Conservation (phyloP, 2,113 vertebrate genomes). For the Perca flavescens region DNA sequence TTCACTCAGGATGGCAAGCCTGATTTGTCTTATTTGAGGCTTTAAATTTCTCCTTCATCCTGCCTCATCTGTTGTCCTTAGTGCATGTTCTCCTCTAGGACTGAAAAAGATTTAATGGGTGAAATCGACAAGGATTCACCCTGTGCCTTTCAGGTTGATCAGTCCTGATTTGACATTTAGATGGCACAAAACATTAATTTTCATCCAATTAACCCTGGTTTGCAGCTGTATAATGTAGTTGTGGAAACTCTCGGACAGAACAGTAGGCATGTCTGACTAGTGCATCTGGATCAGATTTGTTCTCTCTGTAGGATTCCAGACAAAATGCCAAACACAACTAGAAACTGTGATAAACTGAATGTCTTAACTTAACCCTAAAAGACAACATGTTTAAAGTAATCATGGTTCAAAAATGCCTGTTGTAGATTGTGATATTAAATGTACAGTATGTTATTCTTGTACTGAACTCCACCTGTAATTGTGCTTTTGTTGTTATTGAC, state of each 20-base stretch:
- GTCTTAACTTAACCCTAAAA: neutral
- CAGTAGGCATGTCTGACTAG: constrained; percentile 21
- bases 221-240: constrained; percentile 2
- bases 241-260: neutral
- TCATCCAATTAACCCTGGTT: neutral
- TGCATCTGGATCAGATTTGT: constrained; percentile 30
- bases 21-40: constrained; percentile 64
- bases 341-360: constrained; percentile 14
- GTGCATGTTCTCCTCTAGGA: constrained; percentile 27
- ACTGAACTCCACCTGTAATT: neutral
- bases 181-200: neutral
- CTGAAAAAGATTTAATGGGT: constrained; percentile 27
- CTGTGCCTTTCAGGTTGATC: constrained; percentile 1
- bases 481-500: neutral
- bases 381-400: neutral
- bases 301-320: constrained; percentile 16
- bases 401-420: neutral
- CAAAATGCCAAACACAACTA: constrained; percentile 26
- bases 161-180: neutral
- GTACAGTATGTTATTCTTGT: neutral
- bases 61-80: neutral
- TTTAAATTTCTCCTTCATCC: constrained; percentile 51
- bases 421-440: neutral
- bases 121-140: constrained; percentile 24
- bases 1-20: constrained; percentile 60